Base-by-base conservation (phyloP, 2,113 vertebrate genomes). In the Phocoena sinus region DNA sequence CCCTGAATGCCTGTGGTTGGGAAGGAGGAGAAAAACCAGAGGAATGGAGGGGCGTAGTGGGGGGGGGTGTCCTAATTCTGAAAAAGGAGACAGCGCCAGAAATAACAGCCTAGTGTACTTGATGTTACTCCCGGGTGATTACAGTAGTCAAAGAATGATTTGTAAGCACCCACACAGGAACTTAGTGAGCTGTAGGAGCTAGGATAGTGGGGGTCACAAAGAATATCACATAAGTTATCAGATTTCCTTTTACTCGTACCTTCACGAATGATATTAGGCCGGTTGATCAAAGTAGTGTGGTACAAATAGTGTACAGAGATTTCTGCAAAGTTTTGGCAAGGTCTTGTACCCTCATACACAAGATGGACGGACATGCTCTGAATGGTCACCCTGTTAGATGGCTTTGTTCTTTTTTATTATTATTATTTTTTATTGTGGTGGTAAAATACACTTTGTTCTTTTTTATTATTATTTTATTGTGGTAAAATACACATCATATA, bases 221-320 rank as follows among this genome's bases (percentile, higher is more conserved):
- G 74, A 96, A 96, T 31, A 80, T 67, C 53, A 6, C 14, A 10
- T 95, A n/a, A 67, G 90, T 62, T 65, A 83, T 63, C 68, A 70
- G 33, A 33, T 67, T 93, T 77, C 33, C 62, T 97, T 93, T 76
- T 28, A 81, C 47, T 73, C 91, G 56, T 25, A 63, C 77, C 21
- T 80, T 91, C 73, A 50, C 47, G 73, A 31, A 91, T 65, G 70
- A 83, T 74, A 28, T 62, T 88, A 84, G 60, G 41, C 17, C 73
- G 56, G 21, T 56, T 89, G 76, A 97, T 97, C 97, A 96, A 97
- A 97, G 65, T 63, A 47, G 73, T 73, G 73, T 84, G 15, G 58
- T 62, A 80, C 36, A 89, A 95, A 86, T 17, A 41, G 68, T 50
- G 31, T 76, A 23, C 68, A 90, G 90, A 88, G 58, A 65, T 67